These are phyloP conservation scores for Netelia inedita DNA, from an alignment of 2,888 invertebrate genomes.

Conservation along the genomic window DNA sequence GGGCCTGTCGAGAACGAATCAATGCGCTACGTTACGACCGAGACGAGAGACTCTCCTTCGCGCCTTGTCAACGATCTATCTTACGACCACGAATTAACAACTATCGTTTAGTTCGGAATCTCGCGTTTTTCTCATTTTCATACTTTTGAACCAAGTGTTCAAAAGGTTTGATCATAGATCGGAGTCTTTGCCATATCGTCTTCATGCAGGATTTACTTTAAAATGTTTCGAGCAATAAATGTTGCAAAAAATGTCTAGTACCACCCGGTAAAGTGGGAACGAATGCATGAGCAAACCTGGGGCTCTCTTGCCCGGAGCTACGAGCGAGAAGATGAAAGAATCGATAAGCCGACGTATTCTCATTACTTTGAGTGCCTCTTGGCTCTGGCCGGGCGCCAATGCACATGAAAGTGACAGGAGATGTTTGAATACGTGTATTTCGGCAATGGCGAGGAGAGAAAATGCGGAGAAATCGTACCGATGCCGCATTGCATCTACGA, in stretches of 20 bases:
- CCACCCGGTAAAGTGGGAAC: constrained; percentile 4
- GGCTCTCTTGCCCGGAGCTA: background rate
- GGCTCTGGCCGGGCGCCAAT: constrained; percentile 75
- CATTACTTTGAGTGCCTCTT: constrained; percentile 79
- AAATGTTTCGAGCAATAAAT: background rate
- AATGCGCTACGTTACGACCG: constrained; percentile 45
- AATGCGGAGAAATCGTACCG: constrained; percentile 47
- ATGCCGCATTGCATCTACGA: constrained; percentile 49
- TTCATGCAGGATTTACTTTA: too few species aligned
- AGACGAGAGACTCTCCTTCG: background rate
- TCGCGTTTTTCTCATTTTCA: too few species aligned
- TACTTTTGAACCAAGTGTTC: too few species aligned
- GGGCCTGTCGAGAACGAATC: constrained; percentile 85
- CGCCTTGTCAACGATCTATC: background rate
- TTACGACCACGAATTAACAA: background rate
- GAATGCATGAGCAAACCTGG: background rate
- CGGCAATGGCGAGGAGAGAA: constrained; percentile 28
- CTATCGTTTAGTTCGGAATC: too few species aligned
- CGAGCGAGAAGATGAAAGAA: constrained; percentile 73
- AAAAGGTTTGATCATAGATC: too few species aligned
- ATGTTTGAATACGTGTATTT: constrained; percentile 46
- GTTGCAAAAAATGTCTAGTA: background rate
- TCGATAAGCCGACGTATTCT: constrained; percentile 75
- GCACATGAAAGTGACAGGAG: constrained; percentile 71
- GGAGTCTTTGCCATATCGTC: too few species aligned